Conservation (phyloP, 2,797 vertebrate species). For the Acomys russatus region DNA sequence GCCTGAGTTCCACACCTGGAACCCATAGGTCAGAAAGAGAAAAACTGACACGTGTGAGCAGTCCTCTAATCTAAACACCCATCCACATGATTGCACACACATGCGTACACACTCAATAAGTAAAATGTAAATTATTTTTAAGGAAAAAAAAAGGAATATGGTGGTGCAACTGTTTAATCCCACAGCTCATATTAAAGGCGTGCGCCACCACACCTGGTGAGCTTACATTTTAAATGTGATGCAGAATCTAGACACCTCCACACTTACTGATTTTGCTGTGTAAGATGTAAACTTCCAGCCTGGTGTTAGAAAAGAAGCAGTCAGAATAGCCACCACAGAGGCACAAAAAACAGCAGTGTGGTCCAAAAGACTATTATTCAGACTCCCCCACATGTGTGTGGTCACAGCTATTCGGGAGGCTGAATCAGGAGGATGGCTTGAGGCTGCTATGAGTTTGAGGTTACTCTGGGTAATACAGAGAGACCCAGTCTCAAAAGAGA, state of each 20-base stretch:
- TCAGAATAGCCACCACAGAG: background rate
- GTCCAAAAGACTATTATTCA: too few relatives aligned
- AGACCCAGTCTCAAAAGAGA: background rate
- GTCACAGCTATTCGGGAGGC: background rate
- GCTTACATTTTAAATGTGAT: slow-evolving; percentile 19
- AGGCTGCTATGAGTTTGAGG: background rate
- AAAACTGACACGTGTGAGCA: background rate
- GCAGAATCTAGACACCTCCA: slow-evolving; percentile 10
- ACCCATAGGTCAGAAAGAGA: background rate
- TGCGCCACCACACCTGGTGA: background rate
- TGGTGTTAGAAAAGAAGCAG: background rate
- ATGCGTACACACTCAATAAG: background rate
- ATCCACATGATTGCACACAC: background rate
- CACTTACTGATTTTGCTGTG: background rate
- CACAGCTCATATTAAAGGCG: too few relatives aligned
- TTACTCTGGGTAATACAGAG: background rate
- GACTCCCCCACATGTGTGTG: background rate
- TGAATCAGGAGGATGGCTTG: background rate
- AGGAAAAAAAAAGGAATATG: background rate
- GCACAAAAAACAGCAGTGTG: background rate
- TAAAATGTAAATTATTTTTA: background rate
- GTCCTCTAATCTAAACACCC: background rate
- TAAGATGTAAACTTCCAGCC: background rate
- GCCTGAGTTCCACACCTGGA: background rate
- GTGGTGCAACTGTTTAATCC: background rate